These are phyloP conservation scores for Samia ricini DNA, from an alignment of 1,140 invertebrate species.

Conservation along the genomic window DNA sequence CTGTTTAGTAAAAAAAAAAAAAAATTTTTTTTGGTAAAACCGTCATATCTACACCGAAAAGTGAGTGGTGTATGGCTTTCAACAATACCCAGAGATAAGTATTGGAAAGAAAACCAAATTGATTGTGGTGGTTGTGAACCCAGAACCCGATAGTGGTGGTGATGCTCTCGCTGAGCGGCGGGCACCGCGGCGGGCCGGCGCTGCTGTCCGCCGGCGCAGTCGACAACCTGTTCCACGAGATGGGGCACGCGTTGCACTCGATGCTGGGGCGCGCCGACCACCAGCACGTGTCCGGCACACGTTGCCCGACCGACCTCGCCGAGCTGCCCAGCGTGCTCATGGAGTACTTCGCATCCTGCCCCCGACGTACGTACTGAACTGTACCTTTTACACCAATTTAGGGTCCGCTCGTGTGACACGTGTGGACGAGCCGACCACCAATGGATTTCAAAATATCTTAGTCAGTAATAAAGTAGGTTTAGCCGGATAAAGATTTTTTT, in stretches of 20 bases:
- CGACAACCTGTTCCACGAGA: conserved; percentile 99
- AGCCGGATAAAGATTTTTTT: no score
- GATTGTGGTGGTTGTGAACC: not conserved
- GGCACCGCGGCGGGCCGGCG: conserved; percentile 86
- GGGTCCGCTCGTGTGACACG: no score
- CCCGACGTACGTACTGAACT: conserved; percentile 84
- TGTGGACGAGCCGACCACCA: no score
- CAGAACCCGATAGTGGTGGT: conserved; percentile 96
- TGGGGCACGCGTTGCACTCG: conserved; percentile 99
- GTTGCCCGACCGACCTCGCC: conserved; percentile 98
- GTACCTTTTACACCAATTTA: no score
- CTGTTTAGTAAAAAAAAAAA: no score
- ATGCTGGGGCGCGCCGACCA: conserved; percentile 97
- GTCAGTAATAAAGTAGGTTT: no score
- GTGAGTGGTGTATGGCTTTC: no score
- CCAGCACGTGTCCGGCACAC: conserved; percentile 98
- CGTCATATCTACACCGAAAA: no score
- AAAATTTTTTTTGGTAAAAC: no score
- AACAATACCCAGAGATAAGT: no score
- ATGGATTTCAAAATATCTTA: no score
- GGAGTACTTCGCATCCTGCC: conserved; percentile 98
- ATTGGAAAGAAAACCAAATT: no score
- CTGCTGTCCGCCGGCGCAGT: conserved; percentile 90
- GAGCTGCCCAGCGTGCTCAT: conserved; percentile 99
- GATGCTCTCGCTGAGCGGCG: conserved; percentile 91